Evolutionary conservation across 2,888 invertebrate genomes (phyloP).

Genomic region (Phengaris alcon): DNA sequence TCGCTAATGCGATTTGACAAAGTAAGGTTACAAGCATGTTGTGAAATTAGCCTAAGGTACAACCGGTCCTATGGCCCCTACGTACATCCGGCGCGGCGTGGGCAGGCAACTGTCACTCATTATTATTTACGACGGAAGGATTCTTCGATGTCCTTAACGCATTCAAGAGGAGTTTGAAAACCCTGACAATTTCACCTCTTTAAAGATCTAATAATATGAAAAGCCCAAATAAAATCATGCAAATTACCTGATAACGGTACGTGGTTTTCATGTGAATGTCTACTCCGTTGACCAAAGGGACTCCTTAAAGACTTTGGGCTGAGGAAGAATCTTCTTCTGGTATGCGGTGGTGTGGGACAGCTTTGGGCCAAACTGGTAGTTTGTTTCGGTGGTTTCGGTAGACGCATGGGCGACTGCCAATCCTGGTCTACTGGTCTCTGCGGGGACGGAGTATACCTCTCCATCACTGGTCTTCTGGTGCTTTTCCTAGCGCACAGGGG

Average conservation of each 20-base stretch:
- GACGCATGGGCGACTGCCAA: conserved; percentile 77
- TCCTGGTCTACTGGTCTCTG: conserved; percentile 63
- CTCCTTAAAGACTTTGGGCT: conserved; percentile 89
- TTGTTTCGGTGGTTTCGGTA: conserved; percentile 81
- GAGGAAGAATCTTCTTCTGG: conserved; percentile 88
- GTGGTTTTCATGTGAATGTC: conserved; percentile 80
- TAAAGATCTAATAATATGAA: background rate
- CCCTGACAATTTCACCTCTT: conserved; percentile 36
- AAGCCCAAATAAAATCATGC: background rate
- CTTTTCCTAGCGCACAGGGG: conserved; percentile 85
- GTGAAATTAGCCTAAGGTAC: conserved; percentile 45
- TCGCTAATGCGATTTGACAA: conserved; percentile 36
- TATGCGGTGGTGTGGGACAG: conserved; percentile 90
- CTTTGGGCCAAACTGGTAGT: conserved; percentile 80
- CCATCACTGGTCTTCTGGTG: conserved; percentile 64
- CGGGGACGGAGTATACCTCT: conserved; percentile 69
- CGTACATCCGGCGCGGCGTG: conserved; percentile 76
- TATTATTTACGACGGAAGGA: conserved; percentile 59
- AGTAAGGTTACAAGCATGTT: conserved; percentile 35
- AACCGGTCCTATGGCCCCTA: conserved; percentile 74
- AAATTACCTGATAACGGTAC: conserved; percentile 84
- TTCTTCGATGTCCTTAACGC: conserved; percentile 52
- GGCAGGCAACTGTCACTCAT: conserved; percentile 70
- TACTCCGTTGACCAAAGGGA: conserved; percentile 82
- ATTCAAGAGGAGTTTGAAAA: conserved; percentile 52